These are phyloP conservation scores for Sus cebifrons DNA, from an alignment of 2,797 vertebrate species.

Conservation along the genomic window DNA sequence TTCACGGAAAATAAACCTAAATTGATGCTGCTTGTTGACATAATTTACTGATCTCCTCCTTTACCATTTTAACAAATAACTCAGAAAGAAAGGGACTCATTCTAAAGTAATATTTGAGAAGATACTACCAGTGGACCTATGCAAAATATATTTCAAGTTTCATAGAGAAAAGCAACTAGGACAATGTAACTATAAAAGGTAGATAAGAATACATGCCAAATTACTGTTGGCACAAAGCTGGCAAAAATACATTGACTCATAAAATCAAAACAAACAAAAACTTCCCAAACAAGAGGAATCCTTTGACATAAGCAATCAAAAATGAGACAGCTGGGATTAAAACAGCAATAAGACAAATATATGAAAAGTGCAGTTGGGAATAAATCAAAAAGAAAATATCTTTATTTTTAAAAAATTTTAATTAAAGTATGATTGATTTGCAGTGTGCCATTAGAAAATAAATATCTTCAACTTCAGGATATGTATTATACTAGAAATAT, in stretches of 20 bases:
- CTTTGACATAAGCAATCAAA: not conserved
- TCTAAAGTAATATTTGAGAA: not conserved
- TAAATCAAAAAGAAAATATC: not conserved
- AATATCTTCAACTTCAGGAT: not conserved
- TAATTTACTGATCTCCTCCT: slow-evolving; percentile 15
- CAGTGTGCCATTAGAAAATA: not conserved
- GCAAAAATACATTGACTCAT: not conserved
- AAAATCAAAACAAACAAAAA: slow-evolving; percentile 26
- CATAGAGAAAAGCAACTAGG: slow-evolving; percentile 60
- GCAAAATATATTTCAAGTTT: slow-evolving; percentile 1
- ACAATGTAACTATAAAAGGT: slow-evolving; percentile 37
- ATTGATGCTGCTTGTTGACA: not conserved
- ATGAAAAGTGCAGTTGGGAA: not conserved
- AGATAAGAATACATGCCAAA: not conserved
- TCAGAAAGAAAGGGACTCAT: not conserved
- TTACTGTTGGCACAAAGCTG: not conserved
- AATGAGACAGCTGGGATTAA: not conserved
- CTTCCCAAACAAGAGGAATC: not conserved
- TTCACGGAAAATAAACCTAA: not conserved
- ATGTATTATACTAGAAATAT: not conserved
- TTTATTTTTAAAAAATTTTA: too few relatives aligned
- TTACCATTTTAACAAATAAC: slow-evolving; percentile 43
- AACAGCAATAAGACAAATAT: not conserved
- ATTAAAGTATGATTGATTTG: too few relatives aligned
- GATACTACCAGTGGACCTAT: not conserved